phyloP scores from a whole-genome alignment of 2,888 invertebrate species.

The Troilus luridus region DNA sequence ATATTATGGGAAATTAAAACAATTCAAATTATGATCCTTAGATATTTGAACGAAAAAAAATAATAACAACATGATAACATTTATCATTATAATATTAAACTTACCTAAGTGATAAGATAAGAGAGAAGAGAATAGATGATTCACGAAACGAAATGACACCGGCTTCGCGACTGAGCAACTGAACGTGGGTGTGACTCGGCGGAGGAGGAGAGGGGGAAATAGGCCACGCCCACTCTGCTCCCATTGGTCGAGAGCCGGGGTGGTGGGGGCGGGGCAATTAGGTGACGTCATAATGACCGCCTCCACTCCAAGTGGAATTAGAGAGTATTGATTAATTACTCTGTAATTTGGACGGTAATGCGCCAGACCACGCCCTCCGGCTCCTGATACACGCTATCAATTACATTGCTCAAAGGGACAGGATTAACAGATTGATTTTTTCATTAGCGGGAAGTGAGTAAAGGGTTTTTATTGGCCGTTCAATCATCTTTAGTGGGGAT shows the following conservation, averaged over 20 bases:
- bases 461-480: neutral
- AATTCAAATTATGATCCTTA: too few species aligned
- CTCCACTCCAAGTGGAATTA: conserved; percentile 58
- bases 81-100: neutral
- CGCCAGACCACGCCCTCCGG: conserved; percentile 60
- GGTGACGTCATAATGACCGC: conserved; percentile 62
- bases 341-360: conserved; percentile 64
- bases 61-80: neutral
- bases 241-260: conserved; percentile 55
- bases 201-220: conserved; percentile 19
- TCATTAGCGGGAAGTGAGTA: neutral
- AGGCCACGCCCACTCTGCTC: conserved; percentile 55
- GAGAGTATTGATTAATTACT: conserved; percentile 64
- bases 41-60: too few species aligned
- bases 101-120: conserved; percentile 55
- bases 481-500: neutral
- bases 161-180: neutral
- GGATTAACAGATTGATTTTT: conserved; percentile 35
- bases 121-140: neutral
- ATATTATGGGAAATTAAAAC: too few species aligned
- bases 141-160: conserved; percentile 37
- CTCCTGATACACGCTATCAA: conserved; percentile 42
- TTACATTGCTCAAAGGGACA: conserved; percentile 1
- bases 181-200: conserved; percentile 37
- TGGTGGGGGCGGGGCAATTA: conserved; percentile 60